Evolutionary conservation across 2,888 invertebrate species (phyloP).

Genomic region (Norana najaformis): DNA sequence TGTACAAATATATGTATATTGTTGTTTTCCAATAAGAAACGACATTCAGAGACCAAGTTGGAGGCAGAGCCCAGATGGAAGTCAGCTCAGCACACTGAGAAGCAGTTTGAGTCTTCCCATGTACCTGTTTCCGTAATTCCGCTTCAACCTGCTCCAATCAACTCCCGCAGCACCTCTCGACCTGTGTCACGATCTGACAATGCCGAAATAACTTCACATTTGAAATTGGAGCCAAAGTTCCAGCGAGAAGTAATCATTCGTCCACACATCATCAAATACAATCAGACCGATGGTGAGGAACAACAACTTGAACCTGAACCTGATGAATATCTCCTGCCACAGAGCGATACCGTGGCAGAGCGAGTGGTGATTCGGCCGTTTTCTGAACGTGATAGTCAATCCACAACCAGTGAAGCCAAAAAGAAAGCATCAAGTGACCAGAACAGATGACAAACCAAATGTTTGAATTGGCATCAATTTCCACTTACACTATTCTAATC

Average conservation of each 20-base stretch:
- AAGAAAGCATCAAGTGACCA: neutral
- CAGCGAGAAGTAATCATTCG: slow-evolving; percentile 10
- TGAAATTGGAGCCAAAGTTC: slow-evolving; percentile 4
- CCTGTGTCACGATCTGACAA: neutral
- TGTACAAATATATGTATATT: neutral
- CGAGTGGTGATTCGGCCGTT: slow-evolving; percentile 9
- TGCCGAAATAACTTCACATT: neutral
- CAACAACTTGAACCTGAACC: neutral
- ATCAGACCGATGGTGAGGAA: neutral
- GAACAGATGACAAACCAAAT: slow-evolving; percentile 6
- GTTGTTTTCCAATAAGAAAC: neutral
- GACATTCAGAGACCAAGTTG: neutral
- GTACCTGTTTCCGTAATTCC: neutral
- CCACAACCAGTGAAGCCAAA: neutral
- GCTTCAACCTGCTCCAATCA: neutral
- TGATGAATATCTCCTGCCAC: neutral
- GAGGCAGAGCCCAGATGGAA: neutral
- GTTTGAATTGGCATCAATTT: neutral
- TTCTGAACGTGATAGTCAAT: neutral
- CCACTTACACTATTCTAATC: neutral
- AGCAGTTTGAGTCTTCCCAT: neutral
- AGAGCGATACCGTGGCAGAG: neutral
- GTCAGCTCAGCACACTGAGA: neutral
- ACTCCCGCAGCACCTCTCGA: slow-evolving; percentile 15
- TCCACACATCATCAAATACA: neutral